Evolutionary conservation across 2,113 vertebrate species (phyloP).

Genomic region (Bujurquina vittata): DNA sequence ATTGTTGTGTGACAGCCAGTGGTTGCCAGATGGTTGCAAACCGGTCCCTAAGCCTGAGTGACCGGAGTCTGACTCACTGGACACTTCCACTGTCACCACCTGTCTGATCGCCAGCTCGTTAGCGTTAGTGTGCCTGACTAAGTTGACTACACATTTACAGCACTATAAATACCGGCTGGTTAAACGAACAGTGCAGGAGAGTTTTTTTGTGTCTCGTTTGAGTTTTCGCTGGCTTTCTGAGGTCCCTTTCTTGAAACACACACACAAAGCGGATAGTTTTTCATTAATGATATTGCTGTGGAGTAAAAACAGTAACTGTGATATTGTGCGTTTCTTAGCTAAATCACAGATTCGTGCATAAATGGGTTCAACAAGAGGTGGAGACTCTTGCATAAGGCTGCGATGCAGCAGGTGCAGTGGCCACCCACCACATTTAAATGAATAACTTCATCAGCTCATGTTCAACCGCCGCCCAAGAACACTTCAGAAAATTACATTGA

Average conservation of each 20-base stretch:
- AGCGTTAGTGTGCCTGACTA: no score
- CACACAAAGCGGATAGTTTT: neutral
- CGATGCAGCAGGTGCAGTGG: neutral
- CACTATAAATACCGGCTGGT: no score
- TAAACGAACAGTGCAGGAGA: no score
- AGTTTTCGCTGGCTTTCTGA: neutral
- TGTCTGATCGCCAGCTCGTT: no score
- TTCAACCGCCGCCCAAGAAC: neutral
- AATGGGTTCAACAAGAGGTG: neutral
- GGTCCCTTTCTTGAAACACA: no score
- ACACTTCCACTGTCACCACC: neutral
- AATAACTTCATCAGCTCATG: neutral
- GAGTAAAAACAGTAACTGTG: neutral
- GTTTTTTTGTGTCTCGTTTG: no score
- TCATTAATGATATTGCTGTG: neutral
- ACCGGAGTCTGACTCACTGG: no score
- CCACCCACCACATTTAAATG: neutral
- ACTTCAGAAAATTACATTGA: slow-evolving; percentile 9
- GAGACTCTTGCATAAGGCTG: neutral
- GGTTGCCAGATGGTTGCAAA: no score
- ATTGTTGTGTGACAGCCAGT: no score
- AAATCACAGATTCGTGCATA: neutral
- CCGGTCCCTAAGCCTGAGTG: no score
- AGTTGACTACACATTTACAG: no score
- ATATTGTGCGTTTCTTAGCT: neutral